These are phyloP conservation scores for Karalla daura DNA, from an alignment of 2,797 vertebrate species.

Conservation along the genomic window DNA sequence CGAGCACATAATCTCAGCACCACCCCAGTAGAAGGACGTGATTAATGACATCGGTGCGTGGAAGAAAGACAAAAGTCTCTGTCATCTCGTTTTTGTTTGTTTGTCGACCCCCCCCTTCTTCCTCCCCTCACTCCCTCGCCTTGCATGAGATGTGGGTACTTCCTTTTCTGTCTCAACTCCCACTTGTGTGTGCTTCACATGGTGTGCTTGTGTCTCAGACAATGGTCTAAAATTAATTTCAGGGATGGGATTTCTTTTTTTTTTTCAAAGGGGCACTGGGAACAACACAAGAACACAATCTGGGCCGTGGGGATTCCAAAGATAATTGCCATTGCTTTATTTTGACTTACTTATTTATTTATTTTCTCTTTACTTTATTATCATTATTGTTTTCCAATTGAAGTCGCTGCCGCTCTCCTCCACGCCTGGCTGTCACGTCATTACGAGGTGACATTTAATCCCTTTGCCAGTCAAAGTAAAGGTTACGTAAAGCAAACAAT, in stretches of 20 bases:
- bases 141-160: not conserved
- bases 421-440: too few species aligned
- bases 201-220: constrained; percentile 1
- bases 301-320: not conserved
- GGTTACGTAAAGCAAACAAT: not conserved
- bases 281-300: not conserved
- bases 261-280: not conserved
- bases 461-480: not conserved
- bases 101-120: constrained; percentile 3
- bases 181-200: not conserved
- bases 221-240: constrained; percentile 27
- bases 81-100: constrained; percentile 49
- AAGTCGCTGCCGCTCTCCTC: not conserved
- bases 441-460: not conserved
- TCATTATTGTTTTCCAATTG: not conserved
- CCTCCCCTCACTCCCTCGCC: too few species aligned
- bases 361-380: not conserved
- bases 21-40: constrained; percentile 48
- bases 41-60: constrained; percentile 48
- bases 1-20: constrained; percentile 31
- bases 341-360: too few species aligned
- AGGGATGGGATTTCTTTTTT: not conserved
- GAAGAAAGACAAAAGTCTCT: constrained; percentile 27
- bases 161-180: constrained; percentile 1
- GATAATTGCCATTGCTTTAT: not conserved